Evolutionary conservation across 2,113 vertebrate genomes (phyloP).

Genomic region (Apeltes quadracus): DNA sequence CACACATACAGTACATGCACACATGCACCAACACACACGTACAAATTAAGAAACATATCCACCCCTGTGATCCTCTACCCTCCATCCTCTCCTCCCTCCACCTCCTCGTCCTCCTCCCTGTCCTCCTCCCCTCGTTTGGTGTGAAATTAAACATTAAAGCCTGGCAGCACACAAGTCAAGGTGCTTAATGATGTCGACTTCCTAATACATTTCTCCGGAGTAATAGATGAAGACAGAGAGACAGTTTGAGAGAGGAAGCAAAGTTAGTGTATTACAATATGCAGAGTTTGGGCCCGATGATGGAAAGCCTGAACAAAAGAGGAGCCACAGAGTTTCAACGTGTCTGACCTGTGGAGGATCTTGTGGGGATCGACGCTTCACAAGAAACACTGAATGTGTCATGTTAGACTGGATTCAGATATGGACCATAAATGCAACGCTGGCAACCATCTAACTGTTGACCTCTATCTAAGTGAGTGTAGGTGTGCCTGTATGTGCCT

Average conservation of each 20-base stretch:
- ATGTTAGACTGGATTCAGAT: not conserved
- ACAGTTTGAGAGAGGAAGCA: not conserved
- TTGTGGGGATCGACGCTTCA: not conserved
- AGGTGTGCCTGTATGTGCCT: not conserved
- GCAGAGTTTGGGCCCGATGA: not conserved
- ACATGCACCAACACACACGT: not conserved
- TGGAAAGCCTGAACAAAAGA: not conserved
- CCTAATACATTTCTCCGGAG: slow-evolving; percentile 44
- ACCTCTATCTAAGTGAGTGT: not conserved
- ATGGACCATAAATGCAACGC: not conserved
- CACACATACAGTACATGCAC: slow-evolving; percentile 4
- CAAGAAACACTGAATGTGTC: not conserved
- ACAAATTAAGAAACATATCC: slow-evolving; percentile 50
- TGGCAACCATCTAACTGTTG: not conserved
- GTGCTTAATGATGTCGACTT: slow-evolving; percentile 58
- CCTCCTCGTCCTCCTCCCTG: slow-evolving; percentile 23
- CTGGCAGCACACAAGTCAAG: slow-evolving; percentile 51
- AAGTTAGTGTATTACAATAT: slow-evolving; percentile 4
- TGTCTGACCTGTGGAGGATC: not conserved
- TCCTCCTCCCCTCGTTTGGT: slow-evolving; percentile 50
- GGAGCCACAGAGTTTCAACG: not conserved
- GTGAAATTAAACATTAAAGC: slow-evolving; percentile 66
- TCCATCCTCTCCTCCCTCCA: not conserved
- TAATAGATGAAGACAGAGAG: slow-evolving; percentile 27
- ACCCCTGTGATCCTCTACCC: slow-evolving; percentile 28